A percentile compares a stretch with the other conserved stretches of the same genome.
These are phyloP conservation scores for Pecten maximus DNA, from an alignment of 2,888 invertebrate species.

Conservation along the genomic window DNA sequence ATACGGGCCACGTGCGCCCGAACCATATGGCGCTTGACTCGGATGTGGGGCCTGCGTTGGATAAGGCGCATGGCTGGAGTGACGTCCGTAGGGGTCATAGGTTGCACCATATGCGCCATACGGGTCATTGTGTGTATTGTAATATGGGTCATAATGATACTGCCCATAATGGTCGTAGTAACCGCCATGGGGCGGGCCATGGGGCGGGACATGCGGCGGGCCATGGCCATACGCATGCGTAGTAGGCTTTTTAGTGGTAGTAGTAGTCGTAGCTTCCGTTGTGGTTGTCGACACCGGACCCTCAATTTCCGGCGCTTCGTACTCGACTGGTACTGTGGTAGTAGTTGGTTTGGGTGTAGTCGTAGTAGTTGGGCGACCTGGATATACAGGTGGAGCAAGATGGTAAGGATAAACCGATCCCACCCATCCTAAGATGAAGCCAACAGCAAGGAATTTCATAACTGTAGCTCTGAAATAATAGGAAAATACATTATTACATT, in stretches of 20 bases:
- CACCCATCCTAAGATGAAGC: conserved; percentile 14
- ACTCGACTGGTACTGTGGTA: not conserved
- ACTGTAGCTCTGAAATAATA: not conserved
- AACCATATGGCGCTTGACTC: not conserved
- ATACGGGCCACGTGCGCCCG: not conserved
- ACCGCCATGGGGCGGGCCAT: not conserved
- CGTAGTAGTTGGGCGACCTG: not conserved
- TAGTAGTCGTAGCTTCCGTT: not conserved
- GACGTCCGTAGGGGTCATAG: not conserved
- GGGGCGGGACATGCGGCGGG: not conserved
- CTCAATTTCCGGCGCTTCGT: not conserved
- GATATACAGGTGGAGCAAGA: not conserved
- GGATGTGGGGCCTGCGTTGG: not conserved
- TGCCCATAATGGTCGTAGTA: conserved; percentile 1
- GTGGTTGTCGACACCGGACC: not conserved
- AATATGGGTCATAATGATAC: not conserved
- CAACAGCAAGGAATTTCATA: not conserved
- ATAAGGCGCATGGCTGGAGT: not conserved
- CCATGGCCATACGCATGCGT: not conserved
- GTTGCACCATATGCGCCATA: not conserved
- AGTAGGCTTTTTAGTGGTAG: not conserved
- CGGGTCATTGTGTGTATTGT: not conserved
- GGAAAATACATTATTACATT: not conserved
- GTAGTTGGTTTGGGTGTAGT: not conserved
- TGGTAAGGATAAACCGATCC: not conserved